A percentile compares a stretch with the other conserved stretches of the same genome.
Evolutionary conservation across 2,888 invertebrate genomes (phyloP).

Genomic region (Tethea ocularis): DNA sequence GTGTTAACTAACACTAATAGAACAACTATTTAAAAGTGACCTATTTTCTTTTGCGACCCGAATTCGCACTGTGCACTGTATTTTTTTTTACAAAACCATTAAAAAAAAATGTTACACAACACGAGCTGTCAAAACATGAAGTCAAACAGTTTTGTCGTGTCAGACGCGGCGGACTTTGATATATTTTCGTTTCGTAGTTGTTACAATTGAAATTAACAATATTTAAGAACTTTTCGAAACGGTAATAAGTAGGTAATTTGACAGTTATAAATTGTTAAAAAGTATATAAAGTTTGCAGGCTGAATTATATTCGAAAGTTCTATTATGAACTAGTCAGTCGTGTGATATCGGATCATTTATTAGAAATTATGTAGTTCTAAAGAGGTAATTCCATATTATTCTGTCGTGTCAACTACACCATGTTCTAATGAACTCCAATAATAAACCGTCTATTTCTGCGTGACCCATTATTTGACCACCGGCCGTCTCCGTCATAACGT

Average conservation of each 20-base stretch:
- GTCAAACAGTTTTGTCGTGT: conserved; percentile 60
- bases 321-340: background rate
- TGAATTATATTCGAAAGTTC: conserved; percentile 17
- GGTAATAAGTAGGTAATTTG: conserved; percentile 25
- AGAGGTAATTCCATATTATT: conserved; percentile 43
- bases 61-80: conserved; percentile 71
- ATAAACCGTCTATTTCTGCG: conserved; percentile 67
- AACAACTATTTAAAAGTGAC: conserved; percentile 72
- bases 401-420: conserved; percentile 47
- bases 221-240: conserved; percentile 24
- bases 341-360: conserved; percentile 10
- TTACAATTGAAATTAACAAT: conserved; percentile 37
- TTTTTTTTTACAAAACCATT: conserved; percentile 58
- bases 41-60: conserved; percentile 72
- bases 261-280: conserved; percentile 29
- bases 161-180: conserved; percentile 55
- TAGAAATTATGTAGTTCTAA: conserved; percentile 17
- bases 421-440: conserved; percentile 70
- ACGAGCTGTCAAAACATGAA: conserved; percentile 65
- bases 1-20: conserved; percentile 72
- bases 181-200: conserved; percentile 56
- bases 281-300: conserved; percentile 21
- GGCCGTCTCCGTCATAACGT: conserved; percentile 50
- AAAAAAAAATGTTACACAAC: conserved; percentile 73
- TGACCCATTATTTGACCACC: conserved; percentile 71